phyloP scores from a whole-genome alignment of 2,888 invertebrate genomes.

The Drosophila sordidapex region DNA sequence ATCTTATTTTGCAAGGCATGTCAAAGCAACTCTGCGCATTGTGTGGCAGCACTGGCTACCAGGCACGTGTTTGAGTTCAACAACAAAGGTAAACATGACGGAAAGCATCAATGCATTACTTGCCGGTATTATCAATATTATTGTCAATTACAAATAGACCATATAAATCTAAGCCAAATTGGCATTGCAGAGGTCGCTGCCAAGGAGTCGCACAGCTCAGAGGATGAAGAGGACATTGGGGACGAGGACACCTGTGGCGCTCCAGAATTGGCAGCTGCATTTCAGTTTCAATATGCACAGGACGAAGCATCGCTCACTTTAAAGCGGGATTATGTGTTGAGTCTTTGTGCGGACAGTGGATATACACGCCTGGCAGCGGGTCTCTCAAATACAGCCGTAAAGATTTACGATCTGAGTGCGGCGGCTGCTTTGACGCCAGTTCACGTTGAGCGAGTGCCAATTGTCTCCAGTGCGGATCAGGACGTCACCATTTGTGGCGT shows the following conservation, averaged over 20 bases:
- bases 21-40: constrained; percentile 16
- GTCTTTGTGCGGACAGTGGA: constrained; percentile 86
- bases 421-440: constrained; percentile 79
- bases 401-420: constrained; percentile 85
- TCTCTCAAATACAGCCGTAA: constrained; percentile 85
- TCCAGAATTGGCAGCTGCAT: constrained; percentile 73
- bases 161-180: background rate
- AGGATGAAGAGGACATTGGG: constrained; percentile 73
- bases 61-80: constrained; percentile 27
- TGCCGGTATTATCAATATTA: constrained; percentile 29
- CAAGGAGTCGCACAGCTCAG: constrained; percentile 51
- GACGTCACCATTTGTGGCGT: constrained; percentile 72
- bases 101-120: constrained; percentile 47
- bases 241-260: constrained; percentile 80
- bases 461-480: background rate
- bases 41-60: constrained; percentile 9
- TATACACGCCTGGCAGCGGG: constrained; percentile 86
- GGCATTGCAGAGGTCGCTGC: constrained; percentile 43
- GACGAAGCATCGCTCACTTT: constrained; percentile 86
- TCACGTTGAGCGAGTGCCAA: constrained; percentile 32
- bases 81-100: constrained; percentile 46
- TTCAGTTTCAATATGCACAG: constrained; percentile 73
- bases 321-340: constrained; percentile 87
- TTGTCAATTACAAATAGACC: background rate
- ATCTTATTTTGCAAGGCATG: background rate